Evolutionary conservation across 2,797 vertebrate genomes (phyloP), one percentile per base, ranked within the genome.

Genomic region (Hydrophis major): DNA sequence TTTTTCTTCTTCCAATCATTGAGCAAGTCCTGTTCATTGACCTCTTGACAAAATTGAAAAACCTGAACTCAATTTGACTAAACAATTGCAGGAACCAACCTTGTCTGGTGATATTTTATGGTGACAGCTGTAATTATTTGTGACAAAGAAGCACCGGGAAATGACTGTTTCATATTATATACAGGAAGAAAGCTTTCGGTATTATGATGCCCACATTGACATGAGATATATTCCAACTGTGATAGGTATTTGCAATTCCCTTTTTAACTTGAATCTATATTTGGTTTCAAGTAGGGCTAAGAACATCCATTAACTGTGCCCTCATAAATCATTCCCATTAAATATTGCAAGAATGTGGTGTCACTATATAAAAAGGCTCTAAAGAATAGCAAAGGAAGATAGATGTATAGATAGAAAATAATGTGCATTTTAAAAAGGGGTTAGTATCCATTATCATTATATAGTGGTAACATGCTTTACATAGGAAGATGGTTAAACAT

Each of bases 201-300:
- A 59, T 18, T 91, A 25, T 32, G 94, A 59, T 18, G 90, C 14
- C 18, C 53, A 14, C 59, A 86, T 86, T 2, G 90, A 74, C 28
- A 32, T 59, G 25, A 91, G 93, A 94, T 92, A 74, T 6, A 47
- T 69, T 92, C 93, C 89, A 93, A 2, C 47, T 90, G 90, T 86
- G 88, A 47, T 83, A 83, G 20, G 42, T 47, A 47, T 83, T 78
- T 74, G 32, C 53, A 78, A 57, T 89, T 66, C 20, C 13, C 86
- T 90, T 83, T 95, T 94, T 91, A 93, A 92, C 89, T 83, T 91
- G 86, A 94, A 94, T 32, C 53, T 92, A 4, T 94, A 92, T 93
- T 92, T 94, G 27, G 37, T 94, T 95, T 95, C 69, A 96, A 1
- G 59, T 92, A 87, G 25, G 93, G 94, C 94, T 96, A 96, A 96